Base-by-base conservation (phyloP, 2,113 vertebrate species). In the Corythaeola cristata region DNA sequence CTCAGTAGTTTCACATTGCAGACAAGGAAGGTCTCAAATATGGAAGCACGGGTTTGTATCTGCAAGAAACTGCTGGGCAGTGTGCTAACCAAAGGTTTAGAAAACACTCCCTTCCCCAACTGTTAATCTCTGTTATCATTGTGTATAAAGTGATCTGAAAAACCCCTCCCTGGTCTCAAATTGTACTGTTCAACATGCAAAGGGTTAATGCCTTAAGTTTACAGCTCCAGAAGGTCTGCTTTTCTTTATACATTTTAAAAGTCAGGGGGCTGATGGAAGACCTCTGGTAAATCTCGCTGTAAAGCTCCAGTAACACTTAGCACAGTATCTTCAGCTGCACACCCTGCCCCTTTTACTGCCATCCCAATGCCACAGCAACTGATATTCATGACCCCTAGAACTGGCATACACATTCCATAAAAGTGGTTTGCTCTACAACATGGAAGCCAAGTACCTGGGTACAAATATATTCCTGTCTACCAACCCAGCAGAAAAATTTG, bases 361-460 rank as follows among this genome's bases (percentile, higher is more conserved):
- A 52, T 6, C 30, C 79, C 86, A 27, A 28, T 66, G n/a, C 26
- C 77, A 66, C 64, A 56, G 52, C 11, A 28, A 6, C 41, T 3
- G 21, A 44, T 10, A 28, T 1, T 18, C 30, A 8, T 1, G 23
- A 82, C 37, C 74, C 35, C 5, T 3, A 22, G 20, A 4, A 14
- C 13, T 10, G 12, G 17, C 52, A 47, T 1, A 35, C 6, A 16
- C 12, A 27, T 56, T 39, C 55, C 33, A 26, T 2, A 11, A 7
- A 30, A 39, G 2, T 5, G 6, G 14, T 41, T 10, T 80, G 35
- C 33, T 26, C 35, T 56, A 7, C 62, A n/a, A 26, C 35, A 33
- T 0, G 1, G 35, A 76, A 66, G 32, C 22, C 28, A 26, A n/a
- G 47, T 0, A n/a, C n/a, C 9, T 28, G 55, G 24, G 17, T 1